These are phyloP conservation scores for Gerris buenoi DNA, from an alignment of 1,140 invertebrate species.

Conservation along the genomic window DNA sequence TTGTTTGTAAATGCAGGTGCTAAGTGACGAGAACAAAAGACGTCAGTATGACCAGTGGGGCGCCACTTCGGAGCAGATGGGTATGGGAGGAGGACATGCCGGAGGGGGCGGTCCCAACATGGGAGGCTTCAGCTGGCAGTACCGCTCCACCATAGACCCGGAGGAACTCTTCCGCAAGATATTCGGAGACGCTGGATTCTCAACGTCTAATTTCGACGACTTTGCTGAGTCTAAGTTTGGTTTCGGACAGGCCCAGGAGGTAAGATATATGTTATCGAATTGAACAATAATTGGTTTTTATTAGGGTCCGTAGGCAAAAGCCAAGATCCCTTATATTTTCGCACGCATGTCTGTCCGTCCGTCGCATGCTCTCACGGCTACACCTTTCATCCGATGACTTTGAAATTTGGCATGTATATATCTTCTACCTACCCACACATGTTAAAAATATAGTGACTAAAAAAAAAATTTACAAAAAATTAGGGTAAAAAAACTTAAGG, in stretches of 20 bases:
- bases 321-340: too few relatives aligned
- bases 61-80: constrained; percentile 70
- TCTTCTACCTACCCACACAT: too few relatives aligned
- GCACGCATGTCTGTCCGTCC: too few relatives aligned
- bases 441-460: too few relatives aligned
- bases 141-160: constrained; percentile 77
- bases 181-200: constrained; percentile 62
- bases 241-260: constrained; percentile 80
- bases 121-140: constrained; percentile 57
- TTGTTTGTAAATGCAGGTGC: constrained; percentile 38
- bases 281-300: too few relatives aligned
- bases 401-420: too few relatives aligned
- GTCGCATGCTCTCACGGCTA: too few relatives aligned
- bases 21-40: constrained; percentile 82
- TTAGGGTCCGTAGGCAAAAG: too few relatives aligned
- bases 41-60: constrained; percentile 91
- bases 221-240: constrained; percentile 76
- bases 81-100: constrained; percentile 35
- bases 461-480: too few relatives aligned
- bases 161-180: constrained; percentile 90
- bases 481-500: too few relatives aligned
- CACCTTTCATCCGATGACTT: too few relatives aligned
- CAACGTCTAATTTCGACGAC: constrained; percentile 45
- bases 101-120: constrained; percentile 29
- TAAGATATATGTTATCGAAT: constrained; percentile 28